phyloP scores from a whole-genome alignment of 64 coral and sea anemone genomes.

The Trachythela sp. region DNA sequence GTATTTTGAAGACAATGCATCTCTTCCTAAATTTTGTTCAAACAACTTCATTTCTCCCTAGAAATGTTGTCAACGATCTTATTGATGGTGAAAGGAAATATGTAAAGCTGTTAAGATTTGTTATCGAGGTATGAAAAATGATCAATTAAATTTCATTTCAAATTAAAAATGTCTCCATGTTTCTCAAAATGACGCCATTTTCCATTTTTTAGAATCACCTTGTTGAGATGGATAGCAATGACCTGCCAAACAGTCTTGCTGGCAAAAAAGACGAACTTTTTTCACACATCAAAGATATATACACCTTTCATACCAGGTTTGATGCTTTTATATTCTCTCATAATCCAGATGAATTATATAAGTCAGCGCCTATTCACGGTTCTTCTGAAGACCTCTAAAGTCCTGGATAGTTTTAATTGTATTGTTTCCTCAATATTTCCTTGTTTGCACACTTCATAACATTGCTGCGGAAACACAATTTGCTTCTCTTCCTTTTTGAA shows the following conservation, averaged over 20 bases:
- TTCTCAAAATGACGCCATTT: neutral
- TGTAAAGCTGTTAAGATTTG: slow-evolving; percentile 61
- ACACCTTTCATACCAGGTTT: slow-evolving; percentile 76
- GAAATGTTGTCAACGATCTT: slow-evolving; percentile 63
- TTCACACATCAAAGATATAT: slow-evolving; percentile 84
- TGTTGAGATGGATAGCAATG: slow-evolving; percentile 79
- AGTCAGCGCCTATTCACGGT: no score
- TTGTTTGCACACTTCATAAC: no score
- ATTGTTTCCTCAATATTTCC: no score
- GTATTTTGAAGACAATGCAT: no score
- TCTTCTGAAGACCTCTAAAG: no score
- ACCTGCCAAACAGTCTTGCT: slow-evolving; percentile 62
- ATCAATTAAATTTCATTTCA: no score
- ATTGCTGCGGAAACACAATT: no score
- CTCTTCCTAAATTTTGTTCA: no score
- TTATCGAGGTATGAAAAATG: slow-evolving; percentile 61
- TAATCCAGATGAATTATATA: neutral
- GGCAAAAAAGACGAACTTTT: slow-evolving; percentile 67
- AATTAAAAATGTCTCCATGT: neutral
- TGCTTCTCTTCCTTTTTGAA: no score
- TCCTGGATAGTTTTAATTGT: no score
- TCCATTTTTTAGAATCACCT: slow-evolving; percentile 64
- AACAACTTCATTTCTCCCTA: slow-evolving; percentile 6
- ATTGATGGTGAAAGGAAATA: slow-evolving; percentile 76
- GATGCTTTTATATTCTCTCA: neutral